Conservation (phyloP, 2,888 invertebrate genomes). For the Drosophila leonis region DNA sequence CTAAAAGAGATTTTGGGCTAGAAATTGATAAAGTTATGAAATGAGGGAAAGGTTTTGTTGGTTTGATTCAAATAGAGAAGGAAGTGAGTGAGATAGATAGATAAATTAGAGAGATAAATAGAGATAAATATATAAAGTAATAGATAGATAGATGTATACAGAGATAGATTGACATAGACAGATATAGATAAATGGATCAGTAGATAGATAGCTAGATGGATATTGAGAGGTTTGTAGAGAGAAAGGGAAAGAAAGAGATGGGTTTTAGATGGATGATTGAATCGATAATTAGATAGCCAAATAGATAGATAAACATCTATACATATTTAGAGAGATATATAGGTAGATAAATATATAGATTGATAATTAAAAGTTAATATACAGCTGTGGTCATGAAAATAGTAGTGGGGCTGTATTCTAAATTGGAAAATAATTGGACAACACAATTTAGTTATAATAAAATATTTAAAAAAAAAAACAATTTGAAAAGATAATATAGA, state of each 20-base stretch:
- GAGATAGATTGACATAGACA: neutral
- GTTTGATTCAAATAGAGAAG: neutral
- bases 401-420: too few relatives aligned
- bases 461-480: too few relatives aligned
- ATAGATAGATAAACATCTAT: neutral
- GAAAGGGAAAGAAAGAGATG: neutral
- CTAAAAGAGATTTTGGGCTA: neutral
- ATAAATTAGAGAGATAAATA: neutral
- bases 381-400: too few relatives aligned
- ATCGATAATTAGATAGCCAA: neutral
- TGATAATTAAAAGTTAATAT: too few relatives aligned
- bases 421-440: too few relatives aligned
- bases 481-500: too few relatives aligned
- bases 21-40: slow-evolving; percentile 4
- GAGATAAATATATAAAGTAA: neutral
- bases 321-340: neutral
- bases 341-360: neutral
- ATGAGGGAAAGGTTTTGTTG: neutral
- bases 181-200: neutral
- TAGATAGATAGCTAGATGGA: too few relatives aligned
- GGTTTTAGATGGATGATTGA: neutral
- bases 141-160: neutral
- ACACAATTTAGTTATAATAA: too few relatives aligned
- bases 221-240: neutral
- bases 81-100: neutral